phyloP scores from a whole-genome alignment of 2,113 vertebrate species.

The Protobothrops flavoviridis region DNA sequence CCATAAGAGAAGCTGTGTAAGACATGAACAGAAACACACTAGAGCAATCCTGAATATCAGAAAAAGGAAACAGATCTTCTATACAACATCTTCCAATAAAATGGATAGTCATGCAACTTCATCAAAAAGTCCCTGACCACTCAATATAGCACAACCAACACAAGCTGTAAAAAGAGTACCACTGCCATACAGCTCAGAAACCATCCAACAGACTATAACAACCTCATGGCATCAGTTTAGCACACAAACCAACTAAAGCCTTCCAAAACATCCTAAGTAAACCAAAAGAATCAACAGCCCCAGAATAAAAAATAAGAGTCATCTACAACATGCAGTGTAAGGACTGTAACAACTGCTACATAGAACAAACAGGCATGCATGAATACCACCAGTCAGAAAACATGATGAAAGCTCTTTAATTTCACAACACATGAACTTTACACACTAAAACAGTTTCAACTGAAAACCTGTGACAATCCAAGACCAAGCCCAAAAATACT shows the following conservation, averaged over 20 bases:
- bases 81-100: no score
- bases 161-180: no score
- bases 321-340: not conserved
- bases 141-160: no score
- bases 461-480: not conserved
- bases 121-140: no score
- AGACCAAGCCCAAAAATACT: not conserved
- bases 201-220: no score
- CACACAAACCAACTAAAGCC: not conserved
- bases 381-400: not conserved
- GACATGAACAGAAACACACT: no score
- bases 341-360: not conserved
- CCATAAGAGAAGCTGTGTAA: no score
- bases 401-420: not conserved
- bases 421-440: not conserved
- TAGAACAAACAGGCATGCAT: not conserved
- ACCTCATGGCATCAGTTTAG: no score
- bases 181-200: no score
- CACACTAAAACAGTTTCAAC: not conserved
- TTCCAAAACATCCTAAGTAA: not conserved
- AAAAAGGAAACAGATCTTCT: no score
- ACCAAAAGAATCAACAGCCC: not conserved
- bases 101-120: no score
- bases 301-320: not conserved
- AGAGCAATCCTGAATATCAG: no score